Conservation (phyloP, 2,113 vertebrate genomes). For the Pygoscelis antarcticus region DNA sequence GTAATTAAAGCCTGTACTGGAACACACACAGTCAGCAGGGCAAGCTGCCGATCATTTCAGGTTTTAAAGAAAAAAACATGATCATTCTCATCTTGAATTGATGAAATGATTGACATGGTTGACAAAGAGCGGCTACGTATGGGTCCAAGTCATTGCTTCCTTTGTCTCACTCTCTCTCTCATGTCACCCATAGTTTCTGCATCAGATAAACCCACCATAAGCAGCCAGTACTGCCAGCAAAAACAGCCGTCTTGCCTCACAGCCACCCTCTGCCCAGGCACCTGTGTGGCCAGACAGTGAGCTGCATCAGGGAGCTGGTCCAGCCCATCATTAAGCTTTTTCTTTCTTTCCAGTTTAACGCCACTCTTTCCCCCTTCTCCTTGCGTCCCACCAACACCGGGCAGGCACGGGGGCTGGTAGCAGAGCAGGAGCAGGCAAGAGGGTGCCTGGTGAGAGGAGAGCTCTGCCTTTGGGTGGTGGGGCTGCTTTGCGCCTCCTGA, state of each 20-base stretch:
- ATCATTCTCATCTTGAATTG: not conserved
- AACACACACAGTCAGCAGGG: not conserved
- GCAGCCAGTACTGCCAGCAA: not conserved
- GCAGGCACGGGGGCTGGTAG: not conserved
- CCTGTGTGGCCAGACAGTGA: not conserved
- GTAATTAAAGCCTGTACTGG: not conserved
- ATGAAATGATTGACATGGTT: too few relatives aligned
- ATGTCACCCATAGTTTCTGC: not conserved
- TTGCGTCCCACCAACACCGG: fast-evolving
- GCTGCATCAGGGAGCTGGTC: not conserved
- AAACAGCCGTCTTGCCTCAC: not conserved
- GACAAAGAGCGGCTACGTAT: not conserved
- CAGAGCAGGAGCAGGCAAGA: not conserved
- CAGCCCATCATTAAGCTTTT: not conserved
- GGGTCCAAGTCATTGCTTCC: not conserved
- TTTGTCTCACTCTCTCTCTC: not conserved
- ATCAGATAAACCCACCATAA: not conserved
- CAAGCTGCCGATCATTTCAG: not conserved
- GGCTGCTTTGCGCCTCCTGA: not conserved
- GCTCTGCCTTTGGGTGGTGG: not conserved
- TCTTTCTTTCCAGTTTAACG: not conserved
- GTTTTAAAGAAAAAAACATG: not conserved
- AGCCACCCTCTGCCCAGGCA: not conserved
- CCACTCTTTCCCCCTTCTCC: not conserved
- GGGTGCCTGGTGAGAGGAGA: not conserved